These are phyloP conservation scores for Oophaga pumilio DNA, from an alignment of 2,113 vertebrate genomes.

Conservation along the genomic window DNA sequence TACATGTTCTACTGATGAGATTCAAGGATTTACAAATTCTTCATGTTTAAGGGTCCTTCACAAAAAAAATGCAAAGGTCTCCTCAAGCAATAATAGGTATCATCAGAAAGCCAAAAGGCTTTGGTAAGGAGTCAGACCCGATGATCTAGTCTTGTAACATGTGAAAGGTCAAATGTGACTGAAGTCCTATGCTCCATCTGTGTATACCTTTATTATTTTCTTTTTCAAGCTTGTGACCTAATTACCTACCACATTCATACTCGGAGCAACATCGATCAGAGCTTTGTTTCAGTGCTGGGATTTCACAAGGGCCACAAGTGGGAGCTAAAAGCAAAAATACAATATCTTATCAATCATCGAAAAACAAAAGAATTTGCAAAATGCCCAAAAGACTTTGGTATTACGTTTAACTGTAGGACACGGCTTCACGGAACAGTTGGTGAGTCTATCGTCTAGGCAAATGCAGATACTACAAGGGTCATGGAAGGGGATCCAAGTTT, in stretches of 20 bases:
- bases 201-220: no score
- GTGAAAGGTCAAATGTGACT: background rate
- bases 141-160: background rate
- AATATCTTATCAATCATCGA: background rate
- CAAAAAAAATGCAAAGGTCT: background rate
- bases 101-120: background rate
- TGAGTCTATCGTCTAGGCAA: conserved; percentile 79
- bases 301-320: conserved; percentile 84
- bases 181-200: background rate
- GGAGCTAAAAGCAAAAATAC: conserved; percentile 69
- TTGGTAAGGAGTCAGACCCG: background rate
- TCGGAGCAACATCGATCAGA: conserved; percentile 82
- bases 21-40: background rate
- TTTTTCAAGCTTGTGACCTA: background rate
- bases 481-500: conserved; percentile 83
- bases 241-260: conserved; percentile 86
- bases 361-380: background rate
- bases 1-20: no score
- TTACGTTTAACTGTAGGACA: conserved; percentile 81
- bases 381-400: background rate
- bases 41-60: background rate
- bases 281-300: conserved; percentile 73
- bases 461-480: conserved; percentile 88
- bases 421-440: conserved; percentile 83
- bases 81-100: background rate